Base-by-base conservation (phyloP, 2,113 vertebrate species). In the Cynopterus brachyotis region DNA sequence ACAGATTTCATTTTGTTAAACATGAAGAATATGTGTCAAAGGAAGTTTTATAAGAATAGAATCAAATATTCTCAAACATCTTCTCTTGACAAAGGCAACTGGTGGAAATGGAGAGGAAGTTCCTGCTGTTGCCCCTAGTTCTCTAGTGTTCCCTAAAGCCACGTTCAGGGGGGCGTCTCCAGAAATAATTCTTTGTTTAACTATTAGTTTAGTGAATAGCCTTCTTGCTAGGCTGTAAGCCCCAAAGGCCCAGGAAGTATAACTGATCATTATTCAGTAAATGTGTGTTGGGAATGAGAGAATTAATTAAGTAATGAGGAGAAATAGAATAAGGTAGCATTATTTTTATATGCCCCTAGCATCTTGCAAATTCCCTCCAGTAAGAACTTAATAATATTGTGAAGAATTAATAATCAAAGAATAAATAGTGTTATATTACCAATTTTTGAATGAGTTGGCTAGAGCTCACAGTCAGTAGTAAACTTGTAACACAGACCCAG, bases 281-380 rank as follows among this genome's bases (percentile, higher is more conserved):
- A 60, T 57, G 78, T 89, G 45, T 85, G 12, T 50, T 62, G 37
- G 28, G 60, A 91, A 55, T 72, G 28, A 94, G 50, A 88, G 47
- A 97, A 89, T 83, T 90, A 53, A 78, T 64, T 67, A 85, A 91
- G 20, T 26, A 55, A 70, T 57, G 20, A 89, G 57, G 66, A 67
- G 53, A 93, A 94, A 28, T 83, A 10, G 45, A 60, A 79, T 15
- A 57, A 20, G 7, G 26, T n/a, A 78, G 0, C 50, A 59, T 85
- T 66, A 30, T 66, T 91, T 96, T 82, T 30, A 73, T 47, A 13
- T 79, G 45, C 79, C 64, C 47, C n/a, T 53, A 40, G 15, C 22
- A 64, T 72, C 59, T 95, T 80, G 19, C 19, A 64, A 72, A 79
- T 66, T 67, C 28, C 7, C 22, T 37, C n/a, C 72, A 64, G 8